These are phyloP conservation scores for Manacus vitellinus DNA, from an alignment of 2,113 vertebrate species.

Conservation along the genomic window DNA sequence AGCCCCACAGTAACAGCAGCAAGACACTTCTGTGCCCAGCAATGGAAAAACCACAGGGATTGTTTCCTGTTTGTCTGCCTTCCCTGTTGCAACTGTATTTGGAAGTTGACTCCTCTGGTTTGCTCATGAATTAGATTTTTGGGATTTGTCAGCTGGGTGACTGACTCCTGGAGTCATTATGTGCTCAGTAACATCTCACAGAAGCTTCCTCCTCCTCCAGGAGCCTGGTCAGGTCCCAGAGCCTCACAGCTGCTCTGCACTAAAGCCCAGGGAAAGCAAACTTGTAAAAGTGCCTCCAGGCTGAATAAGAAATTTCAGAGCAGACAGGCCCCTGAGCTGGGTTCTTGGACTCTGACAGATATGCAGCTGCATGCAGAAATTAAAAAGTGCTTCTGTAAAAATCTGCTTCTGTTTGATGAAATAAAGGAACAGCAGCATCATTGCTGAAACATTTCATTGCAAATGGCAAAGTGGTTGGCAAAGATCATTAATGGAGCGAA, in stretches of 20 bases:
- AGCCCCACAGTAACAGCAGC: accelerated
- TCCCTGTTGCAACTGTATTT: background rate
- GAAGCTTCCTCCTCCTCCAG: background rate
- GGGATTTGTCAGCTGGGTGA: background rate
- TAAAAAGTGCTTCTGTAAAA: background rate
- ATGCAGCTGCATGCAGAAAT: background rate
- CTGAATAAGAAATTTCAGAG: background rate
- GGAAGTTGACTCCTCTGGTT: background rate
- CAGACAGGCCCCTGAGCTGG: background rate
- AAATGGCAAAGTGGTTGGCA: background rate
- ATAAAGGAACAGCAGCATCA: background rate
- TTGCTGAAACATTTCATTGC: background rate
- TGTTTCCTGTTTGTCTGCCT: background rate
- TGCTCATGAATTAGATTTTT: background rate
- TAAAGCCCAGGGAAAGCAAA: background rate
- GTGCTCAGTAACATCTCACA: background rate
- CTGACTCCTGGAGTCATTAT: background rate
- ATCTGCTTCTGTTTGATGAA: background rate
- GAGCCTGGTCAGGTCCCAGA: background rate
- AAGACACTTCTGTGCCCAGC: background rate
- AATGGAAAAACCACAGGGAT: accelerated
- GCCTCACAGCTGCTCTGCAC: background rate
- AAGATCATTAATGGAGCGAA: background rate
- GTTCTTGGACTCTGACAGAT: background rate
- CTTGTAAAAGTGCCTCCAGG: background rate